Percentiles rank a stretch among this genome's conserved stretches.
phyloP scores from a whole-genome alignment of 1,140 invertebrate species.

The Arctopsyche grandis region DNA sequence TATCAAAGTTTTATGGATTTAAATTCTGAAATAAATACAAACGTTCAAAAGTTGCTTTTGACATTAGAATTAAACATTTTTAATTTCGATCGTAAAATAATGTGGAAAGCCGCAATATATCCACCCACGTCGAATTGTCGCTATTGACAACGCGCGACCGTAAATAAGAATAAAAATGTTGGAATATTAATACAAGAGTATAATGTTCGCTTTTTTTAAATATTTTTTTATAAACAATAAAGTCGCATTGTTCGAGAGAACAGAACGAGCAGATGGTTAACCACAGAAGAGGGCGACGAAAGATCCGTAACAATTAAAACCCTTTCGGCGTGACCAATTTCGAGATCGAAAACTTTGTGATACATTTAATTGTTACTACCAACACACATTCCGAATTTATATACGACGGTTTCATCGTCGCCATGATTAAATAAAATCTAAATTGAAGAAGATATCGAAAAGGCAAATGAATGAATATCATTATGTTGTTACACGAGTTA shows the following conservation, averaged over 20 bases:
- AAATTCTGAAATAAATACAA: no score
- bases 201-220: no score
- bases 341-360: slow-evolving; percentile 17
- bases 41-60: no score
- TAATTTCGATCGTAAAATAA: no score
- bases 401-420: background rate
- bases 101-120: no score
- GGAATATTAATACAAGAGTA: no score
- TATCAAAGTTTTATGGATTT: no score
- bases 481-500: background rate
- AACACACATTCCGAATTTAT: slow-evolving; percentile 11
- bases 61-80: no score
- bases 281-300: slow-evolving; percentile 38
- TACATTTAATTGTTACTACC: background rate
- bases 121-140: no score
- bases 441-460: slow-evolving; percentile 27
- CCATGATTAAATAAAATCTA: slow-evolving; percentile 3
- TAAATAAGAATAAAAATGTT: no score
- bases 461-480: slow-evolving; percentile 41
- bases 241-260: background rate
- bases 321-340: slow-evolving; percentile 3
- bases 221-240: no score
- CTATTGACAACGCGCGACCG: no score
- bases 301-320: slow-evolving; percentile 21
- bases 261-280: slow-evolving; percentile 21